phyloP scores from a whole-genome alignment of 1,140 invertebrate species.

The Gryon sp. region DNA sequence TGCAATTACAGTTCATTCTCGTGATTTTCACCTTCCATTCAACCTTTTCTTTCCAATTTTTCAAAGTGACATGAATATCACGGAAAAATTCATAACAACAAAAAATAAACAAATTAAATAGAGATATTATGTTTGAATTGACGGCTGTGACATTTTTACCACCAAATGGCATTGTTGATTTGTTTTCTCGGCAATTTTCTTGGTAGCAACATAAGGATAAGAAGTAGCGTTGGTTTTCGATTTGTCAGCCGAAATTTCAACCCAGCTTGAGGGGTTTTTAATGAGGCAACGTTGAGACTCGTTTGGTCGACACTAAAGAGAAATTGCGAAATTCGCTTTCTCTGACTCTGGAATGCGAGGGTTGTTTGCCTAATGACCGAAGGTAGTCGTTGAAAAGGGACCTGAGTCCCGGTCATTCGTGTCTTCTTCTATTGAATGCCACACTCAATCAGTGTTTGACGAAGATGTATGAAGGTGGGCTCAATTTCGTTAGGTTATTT shows the following conservation, averaged over 20 bases:
- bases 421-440: constrained; percentile 23
- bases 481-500: constrained; percentile 28
- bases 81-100: too few relatives aligned
- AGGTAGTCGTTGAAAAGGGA: constrained; percentile 16
- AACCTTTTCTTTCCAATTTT: constrained; percentile 19
- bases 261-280: constrained; percentile 16
- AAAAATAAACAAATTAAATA: too few relatives aligned
- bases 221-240: neutral
- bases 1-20: constrained; percentile 51
- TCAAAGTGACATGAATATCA: neutral
- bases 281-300: constrained; percentile 14
- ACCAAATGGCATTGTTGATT: too few relatives aligned
- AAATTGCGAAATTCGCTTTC: constrained; percentile 18
- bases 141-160: too few relatives aligned
- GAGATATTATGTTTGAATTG: too few relatives aligned
- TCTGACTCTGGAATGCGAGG: constrained; percentile 12
- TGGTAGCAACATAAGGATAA: neutral
- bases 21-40: constrained; percentile 42
- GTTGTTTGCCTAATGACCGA: constrained; percentile 47
- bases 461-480: constrained; percentile 28
- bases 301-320: constrained; percentile 30
- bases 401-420: constrained; percentile 22
- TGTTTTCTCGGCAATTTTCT: neutral
- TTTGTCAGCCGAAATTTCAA: constrained; percentile 1
- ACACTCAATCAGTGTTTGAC: constrained; percentile 34